These are phyloP conservation scores for Goniozus legneri DNA, from an alignment of 1,140 invertebrate species.

Conservation along the genomic window DNA sequence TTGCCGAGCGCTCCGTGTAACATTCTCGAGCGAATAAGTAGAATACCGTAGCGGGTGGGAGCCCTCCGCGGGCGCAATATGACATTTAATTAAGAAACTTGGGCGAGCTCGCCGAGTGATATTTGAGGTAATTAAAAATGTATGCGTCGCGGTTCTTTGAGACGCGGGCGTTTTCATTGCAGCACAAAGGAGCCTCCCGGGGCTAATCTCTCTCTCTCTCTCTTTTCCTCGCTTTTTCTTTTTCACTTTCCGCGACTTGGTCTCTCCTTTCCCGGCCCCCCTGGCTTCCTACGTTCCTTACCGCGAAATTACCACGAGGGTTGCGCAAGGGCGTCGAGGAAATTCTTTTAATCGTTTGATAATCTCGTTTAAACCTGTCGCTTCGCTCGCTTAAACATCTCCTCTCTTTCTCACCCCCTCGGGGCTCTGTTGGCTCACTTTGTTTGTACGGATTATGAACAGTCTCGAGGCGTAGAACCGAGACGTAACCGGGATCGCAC, in stretches of 20 bases:
- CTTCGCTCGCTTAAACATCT: slow-evolving; percentile 14
- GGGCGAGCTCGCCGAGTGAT: slow-evolving; percentile 38
- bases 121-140: slow-evolving; percentile 56
- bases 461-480: slow-evolving; percentile 17
- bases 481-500: slow-evolving; percentile 6
- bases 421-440: slow-evolving; percentile 24
- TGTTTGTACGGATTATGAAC: slow-evolving; percentile 44
- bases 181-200: slow-evolving; percentile 46
- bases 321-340: slow-evolving; percentile 13
- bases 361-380: slow-evolving; percentile 47
- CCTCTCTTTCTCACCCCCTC: slow-evolving; percentile 12
- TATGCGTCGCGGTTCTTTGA: slow-evolving; percentile 53
- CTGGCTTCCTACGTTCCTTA: slow-evolving; percentile 13
- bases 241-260: slow-evolving; percentile 15
- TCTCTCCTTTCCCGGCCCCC: slow-evolving; percentile 14
- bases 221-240: slow-evolving; percentile 20
- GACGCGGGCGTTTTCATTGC: slow-evolving; percentile 47
- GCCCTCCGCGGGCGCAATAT: slow-evolving; percentile 36
- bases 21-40: not conserved
- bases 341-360: slow-evolving; percentile 52
- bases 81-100: slow-evolving; percentile 54
- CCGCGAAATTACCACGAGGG: slow-evolving; percentile 30
- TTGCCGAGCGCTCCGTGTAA: not conserved
- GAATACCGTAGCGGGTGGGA: not conserved
- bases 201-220: slow-evolving; percentile 41